Base-by-base conservation (phyloP, 2,113 vertebrate genomes). In the Pluvialis apricaria region DNA sequence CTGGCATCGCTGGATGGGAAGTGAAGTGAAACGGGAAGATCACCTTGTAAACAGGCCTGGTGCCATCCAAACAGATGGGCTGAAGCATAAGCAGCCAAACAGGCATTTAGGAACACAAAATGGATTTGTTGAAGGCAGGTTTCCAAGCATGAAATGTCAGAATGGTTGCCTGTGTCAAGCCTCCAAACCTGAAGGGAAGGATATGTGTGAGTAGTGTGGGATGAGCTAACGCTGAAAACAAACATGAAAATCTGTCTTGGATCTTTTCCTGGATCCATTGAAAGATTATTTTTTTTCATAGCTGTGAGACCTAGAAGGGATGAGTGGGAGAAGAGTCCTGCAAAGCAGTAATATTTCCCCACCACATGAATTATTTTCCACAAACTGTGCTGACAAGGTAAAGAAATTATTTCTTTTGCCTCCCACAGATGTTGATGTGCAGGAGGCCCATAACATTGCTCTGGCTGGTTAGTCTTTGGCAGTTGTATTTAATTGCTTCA, bases 11-110 rank as follows among this genome's bases (percentile, higher is more conserved):
- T 84, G 34, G 1, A 49, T 29, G 36, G 86, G 79, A 94, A 91
- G 65, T 16, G 49, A 68, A 69, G 70, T 58, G 70, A 70, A 76
- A 62, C 65, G 95, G 82, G 87, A 96, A 95, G 92, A 97, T 96
- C 95, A 97, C 96, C 97, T 97, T 97, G 94, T 88, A 84, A 86
- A 70, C 34, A 88, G 96, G 97, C 96, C 57, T 10, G 6, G 34
- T 79, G 97, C 96, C 97, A 97, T 83, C 36, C 82, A 82, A 82
- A 82, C 97, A 97, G 96, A 97, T 96, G 96, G 96, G 42, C 80
- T 62, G 70, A 76, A 88, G 70, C 13, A 28, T 49, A 93, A 61
- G 57, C 91, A 86, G 78, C 89, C 73, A 76, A 83, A 70, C 47
- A 90, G 66, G 40, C 87, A 52, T 80, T 96, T 86, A 92, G 95